Percentiles rank a stretch among this genome's conserved stretches.
Conservation (phyloP, 2,888 invertebrate species). For the Pyrgus malvae region DNA sequence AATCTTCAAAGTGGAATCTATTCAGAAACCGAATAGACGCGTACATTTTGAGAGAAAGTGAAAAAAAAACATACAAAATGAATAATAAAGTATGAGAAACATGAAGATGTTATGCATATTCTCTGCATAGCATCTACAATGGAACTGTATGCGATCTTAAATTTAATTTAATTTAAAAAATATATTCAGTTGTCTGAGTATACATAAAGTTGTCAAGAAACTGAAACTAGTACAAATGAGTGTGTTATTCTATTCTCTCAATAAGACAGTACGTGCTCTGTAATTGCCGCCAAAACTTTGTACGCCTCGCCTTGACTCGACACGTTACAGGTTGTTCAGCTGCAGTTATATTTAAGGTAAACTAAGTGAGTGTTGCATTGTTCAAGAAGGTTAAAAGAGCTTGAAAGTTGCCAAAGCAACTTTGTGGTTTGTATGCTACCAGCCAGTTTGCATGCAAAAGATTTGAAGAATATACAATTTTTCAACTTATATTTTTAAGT, state of each 20-base stretch:
- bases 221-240: constrained; percentile 17
- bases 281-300: constrained; percentile 17
- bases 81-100: too few species aligned
- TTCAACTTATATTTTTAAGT: too few species aligned
- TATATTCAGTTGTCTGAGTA: not conserved
- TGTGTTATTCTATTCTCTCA: constrained; percentile 16
- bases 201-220: constrained; percentile 2
- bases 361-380: not conserved
- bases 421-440: not conserved
- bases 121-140: too few species aligned
- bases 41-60: too few species aligned
- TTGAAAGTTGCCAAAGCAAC: not conserved
- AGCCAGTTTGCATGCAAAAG: too few species aligned
- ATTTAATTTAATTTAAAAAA: not conserved
- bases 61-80: too few species aligned
- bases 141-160: too few species aligned
- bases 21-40: too few species aligned
- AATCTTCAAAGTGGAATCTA: too few species aligned
- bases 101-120: too few species aligned
- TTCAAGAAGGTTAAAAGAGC: not conserved
- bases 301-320: not conserved
- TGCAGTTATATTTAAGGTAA: constrained; percentile 5
- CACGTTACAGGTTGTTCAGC: constrained; percentile 12
- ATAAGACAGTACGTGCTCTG: constrained; percentile 15
- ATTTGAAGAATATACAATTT: too few species aligned